Conservation (phyloP, 1,140 invertebrate genomes). For the Drosophila teissieri region DNA sequence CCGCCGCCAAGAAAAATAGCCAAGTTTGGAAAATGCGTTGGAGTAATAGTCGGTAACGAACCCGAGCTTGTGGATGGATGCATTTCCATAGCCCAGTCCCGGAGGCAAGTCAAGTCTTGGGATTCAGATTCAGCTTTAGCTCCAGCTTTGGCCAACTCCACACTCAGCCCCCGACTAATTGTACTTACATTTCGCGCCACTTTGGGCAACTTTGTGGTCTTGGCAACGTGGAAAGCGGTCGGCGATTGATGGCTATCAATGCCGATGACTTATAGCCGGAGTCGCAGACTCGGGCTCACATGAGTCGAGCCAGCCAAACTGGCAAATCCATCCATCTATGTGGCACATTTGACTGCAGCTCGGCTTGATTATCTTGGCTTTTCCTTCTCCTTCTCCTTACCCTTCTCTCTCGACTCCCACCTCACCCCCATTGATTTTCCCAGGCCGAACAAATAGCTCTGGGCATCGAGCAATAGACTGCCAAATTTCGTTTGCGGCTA, state of each 20-base stretch:
- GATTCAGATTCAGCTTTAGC: slow-evolving; percentile 31
- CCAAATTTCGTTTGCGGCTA: slow-evolving; percentile 25
- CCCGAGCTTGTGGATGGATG: slow-evolving; percentile 32
- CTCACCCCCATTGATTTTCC: slow-evolving; percentile 68
- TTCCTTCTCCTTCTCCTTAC: background rate
- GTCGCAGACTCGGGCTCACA: slow-evolving; percentile 29
- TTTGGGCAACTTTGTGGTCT: slow-evolving; percentile 44
- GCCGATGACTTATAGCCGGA: slow-evolving; percentile 73
- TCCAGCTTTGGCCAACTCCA: slow-evolving; percentile 2
- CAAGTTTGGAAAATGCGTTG: slow-evolving; percentile 81
- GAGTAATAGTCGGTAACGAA: slow-evolving; percentile 68
- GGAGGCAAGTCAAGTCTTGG: slow-evolving; percentile 31
- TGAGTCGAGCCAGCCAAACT: slow-evolving; percentile 10
- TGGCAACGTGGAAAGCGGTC: slow-evolving; percentile 58
- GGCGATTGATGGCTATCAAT: slow-evolving; percentile 83
- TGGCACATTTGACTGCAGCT: slow-evolving; percentile 64
- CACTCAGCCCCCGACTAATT: slow-evolving; percentile 71
- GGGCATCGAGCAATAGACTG: slow-evolving; percentile 32
- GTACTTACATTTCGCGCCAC: slow-evolving; percentile 75
- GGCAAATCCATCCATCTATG: slow-evolving; percentile 72
- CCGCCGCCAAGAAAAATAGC: slow-evolving; percentile 75
- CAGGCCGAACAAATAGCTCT: slow-evolving; percentile 65
- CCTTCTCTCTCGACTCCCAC: slow-evolving; percentile 2
- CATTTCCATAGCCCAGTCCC: slow-evolving; percentile 66
- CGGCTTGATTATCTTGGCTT: slow-evolving; percentile 43